Base-by-base conservation (phyloP, 92 coral and sea anemone genomes). In the Phymanthus crucifer region DNA sequence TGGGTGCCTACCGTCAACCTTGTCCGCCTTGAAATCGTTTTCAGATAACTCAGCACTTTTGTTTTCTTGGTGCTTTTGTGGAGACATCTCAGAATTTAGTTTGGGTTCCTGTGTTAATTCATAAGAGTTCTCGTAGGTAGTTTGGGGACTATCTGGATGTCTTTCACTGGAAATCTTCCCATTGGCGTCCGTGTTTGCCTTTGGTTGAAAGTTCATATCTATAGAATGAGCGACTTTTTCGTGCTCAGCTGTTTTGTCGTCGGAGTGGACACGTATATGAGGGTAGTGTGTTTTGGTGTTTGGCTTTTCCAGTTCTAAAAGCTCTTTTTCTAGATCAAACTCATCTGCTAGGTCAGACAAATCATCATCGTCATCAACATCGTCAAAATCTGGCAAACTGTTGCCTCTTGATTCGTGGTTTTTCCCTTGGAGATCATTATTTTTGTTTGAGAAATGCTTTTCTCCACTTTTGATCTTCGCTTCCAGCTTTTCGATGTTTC, bases 401-500 rank as follows among this genome's bases (percentile, higher is more conserved):
- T 64, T 58, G 6, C 26, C 40, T 33, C 36, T 9, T 2, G 81
- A 37, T 16, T 19, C 58, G 54, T 27, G 52, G 50, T 8, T 21
- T n/a, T 58, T 33, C 6, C 70, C 76, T 65, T 36, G 27, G 12
- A 68, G 2, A 11, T 66, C 16, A 14, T 79, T 4, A 29, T 66
- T 69, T 14, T 77, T 33, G 26, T 19, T 38, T 21, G 13, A 40
- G 2, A 35, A 32, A 68, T 47, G 37, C 29, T 54, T 52, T 52
- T 80, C 37, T 0, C 67, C 68, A 9, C 11, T 43, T 37, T 69
- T 79, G 11, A 80, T 38, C 48, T 82, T 82, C 4, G 68, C 61
- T 26, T 82, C 66, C 1, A 82, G 19, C 34, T 82, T 74, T 38
- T 70, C 80, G 6, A 82, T 82, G 68, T 82, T 82, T 19, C 47